Evolutionary conservation across 1,140 invertebrate species (phyloP), one percentile per base, ranked within the genome.

Genomic region (Aphelenchoides besseyi): DNA sequence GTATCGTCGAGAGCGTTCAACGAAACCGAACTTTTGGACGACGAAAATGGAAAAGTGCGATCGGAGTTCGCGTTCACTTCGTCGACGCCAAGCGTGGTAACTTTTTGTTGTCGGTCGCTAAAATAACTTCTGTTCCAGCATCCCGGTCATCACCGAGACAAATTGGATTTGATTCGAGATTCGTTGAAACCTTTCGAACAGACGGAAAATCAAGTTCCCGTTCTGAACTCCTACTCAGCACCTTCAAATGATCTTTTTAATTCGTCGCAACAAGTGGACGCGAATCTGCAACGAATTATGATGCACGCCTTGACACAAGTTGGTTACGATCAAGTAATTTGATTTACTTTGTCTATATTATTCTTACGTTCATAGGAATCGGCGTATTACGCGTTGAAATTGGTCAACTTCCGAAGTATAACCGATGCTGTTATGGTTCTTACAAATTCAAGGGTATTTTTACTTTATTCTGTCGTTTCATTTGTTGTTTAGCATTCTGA

Each of bases 341-440:
- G 12, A 18, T 68, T 66, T 57, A 16, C 1, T 76, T 74, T 75
- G 68, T 37, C n/a, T 12, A 59, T 23, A 66, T 32, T 16, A 3
- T n/a, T n/a, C n/a, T n/a, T 35, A 75, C 35, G 9, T 29, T 80
- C 79, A 16, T 66, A 80, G 79, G 79, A 80, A 64, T 62, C 77
- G 12, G 79, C 79, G 2, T 77, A 69, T 59, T 82, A 80, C 55
- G 79, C 79, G 3, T 62, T 82, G 2, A 77, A 78, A 63, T 59
- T 79, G 36, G 77, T 82, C 53, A 82, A 80, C 53, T 80, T 80
- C 68, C 30, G 41, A 35, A 77, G 78, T 26, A 75, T 79, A 23
- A 55, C 57, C 2, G 67, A 73, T 41, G 79, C 79, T 0, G 66
- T 59, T 1, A 69, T 72, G n/a, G 66, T 82, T 32, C 62, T 80